phyloP scores from a whole-genome alignment of 2,797 vertebrate genomes.

The Hypotaenidia okinawae region DNA sequence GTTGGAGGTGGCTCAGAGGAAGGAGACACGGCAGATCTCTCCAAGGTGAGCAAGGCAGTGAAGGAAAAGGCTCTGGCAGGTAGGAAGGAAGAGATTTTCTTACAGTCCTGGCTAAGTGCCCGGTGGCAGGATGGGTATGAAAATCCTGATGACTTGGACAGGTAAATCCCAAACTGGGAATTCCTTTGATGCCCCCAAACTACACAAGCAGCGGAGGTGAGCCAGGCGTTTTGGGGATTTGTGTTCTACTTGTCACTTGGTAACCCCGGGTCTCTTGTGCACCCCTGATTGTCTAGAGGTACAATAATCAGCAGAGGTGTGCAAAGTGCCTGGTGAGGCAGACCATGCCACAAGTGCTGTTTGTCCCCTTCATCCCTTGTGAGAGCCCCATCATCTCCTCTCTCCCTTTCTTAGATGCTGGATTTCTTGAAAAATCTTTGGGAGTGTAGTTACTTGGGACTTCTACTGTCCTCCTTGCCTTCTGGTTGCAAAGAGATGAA shows the following conservation, averaged over 20 bases:
- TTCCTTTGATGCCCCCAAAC: neutral
- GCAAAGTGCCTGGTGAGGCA: neutral
- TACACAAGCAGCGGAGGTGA: rapidly evolving
- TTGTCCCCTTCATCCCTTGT: neutral
- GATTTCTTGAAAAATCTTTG: neutral
- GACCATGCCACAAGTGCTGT: neutral
- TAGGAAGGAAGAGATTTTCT: neutral
- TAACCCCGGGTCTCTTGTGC: too few relatives aligned
- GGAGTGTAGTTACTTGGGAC: neutral
- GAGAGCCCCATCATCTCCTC: neutral
- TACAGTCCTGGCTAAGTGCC: neutral
- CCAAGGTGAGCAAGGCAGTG: neutral
- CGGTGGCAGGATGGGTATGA: neutral
- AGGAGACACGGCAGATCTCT: neutral
- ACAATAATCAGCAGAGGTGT: neutral
- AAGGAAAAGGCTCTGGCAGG: neutral
- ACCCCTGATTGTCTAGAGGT: rapidly evolving
- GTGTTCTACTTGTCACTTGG: neutral
- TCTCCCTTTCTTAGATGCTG: neutral
- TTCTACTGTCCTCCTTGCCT: neutral
- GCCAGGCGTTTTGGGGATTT: rapidly evolving
- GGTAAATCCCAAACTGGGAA: neutral
- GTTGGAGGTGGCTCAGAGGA: neutral
- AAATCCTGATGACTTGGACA: neutral
- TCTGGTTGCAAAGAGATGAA: neutral